Evolutionary conservation across 2,888 invertebrate genomes (phyloP).

Genomic region (Baccha elongata): DNA sequence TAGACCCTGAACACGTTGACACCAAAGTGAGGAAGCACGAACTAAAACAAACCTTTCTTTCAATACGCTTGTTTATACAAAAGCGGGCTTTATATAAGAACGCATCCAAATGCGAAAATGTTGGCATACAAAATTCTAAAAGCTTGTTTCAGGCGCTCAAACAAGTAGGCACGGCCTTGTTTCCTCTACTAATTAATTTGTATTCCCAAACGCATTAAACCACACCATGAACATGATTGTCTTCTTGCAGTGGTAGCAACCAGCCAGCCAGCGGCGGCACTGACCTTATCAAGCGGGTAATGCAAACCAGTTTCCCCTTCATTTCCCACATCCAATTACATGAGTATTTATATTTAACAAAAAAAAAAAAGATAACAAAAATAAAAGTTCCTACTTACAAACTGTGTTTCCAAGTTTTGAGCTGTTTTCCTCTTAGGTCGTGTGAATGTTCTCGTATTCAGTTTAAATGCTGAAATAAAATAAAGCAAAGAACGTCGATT

Average conservation of each 20-base stretch:
- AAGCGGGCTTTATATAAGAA: no score
- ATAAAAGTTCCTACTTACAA: conserved; percentile 76
- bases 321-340: conserved; percentile 45
- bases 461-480: conserved; percentile 78
- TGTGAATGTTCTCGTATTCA: conserved; percentile 82
- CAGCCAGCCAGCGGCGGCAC: conserved; percentile 30
- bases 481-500: conserved; percentile 45
- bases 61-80: no score
- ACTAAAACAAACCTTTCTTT: no score
- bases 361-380: conserved; percentile 1
- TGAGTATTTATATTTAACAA: conserved; percentile 25
- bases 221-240: conserved; percentile 24
- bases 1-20: no score
- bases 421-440: conserved; percentile 80
- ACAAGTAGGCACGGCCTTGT: background rate
- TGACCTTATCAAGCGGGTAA: conserved; percentile 62
- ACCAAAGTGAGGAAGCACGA: no score
- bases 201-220: conserved; percentile 44
- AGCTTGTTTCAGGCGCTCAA: background rate
- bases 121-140: no score
- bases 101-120: no score
- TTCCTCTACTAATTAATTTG: conserved; percentile 1
- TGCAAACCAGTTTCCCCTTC: conserved; percentile 61
- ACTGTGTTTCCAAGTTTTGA: conserved; percentile 79
- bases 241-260: conserved; percentile 41